phyloP scores from a whole-genome alignment of 2,888 invertebrate genomes.

The Athripsodes cinereus region DNA sequence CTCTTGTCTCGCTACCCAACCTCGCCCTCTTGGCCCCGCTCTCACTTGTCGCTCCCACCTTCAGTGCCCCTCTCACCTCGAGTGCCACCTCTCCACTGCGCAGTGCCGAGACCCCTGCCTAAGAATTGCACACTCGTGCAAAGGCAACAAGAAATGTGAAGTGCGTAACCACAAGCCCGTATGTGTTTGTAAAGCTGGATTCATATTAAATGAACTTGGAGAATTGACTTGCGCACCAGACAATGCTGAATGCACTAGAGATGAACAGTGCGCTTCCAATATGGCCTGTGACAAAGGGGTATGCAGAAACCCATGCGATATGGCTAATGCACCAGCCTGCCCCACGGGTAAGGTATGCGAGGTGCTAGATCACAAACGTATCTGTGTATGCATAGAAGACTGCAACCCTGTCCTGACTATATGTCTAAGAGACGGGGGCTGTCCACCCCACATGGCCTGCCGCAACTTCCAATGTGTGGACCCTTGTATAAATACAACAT shows the following conservation, averaged over 20 bases:
- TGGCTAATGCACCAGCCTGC: conserved; percentile 60
- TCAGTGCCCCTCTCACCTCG: conserved; percentile 69
- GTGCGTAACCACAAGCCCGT: conserved; percentile 78
- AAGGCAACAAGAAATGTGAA: conserved; percentile 80
- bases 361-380: conserved; percentile 78
- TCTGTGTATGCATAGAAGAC: conserved; percentile 82
- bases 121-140: conserved; percentile 62
- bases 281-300: conserved; percentile 76
- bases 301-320: conserved; percentile 82
- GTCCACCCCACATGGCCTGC: conserved; percentile 79
- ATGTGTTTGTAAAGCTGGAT: conserved; percentile 85
- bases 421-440: conserved; percentile 84
- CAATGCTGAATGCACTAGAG: conserved; percentile 69
- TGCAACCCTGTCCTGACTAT: conserved; percentile 82
- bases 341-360: conserved; percentile 80
- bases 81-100: conserved; percentile 64
- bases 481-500: conserved; percentile 80
- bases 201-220: conserved; percentile 80
- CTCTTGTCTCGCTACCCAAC: conserved; percentile 61
- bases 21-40: conserved; percentile 50
- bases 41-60: conserved; percentile 58
- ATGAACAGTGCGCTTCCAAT: conserved; percentile 80
- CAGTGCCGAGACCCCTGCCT: conserved; percentile 79
- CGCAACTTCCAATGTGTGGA: conserved; percentile 85
- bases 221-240: conserved; percentile 84